Evolutionary conservation across 2,888 invertebrate genomes (phyloP).

Genomic region (Eupithecia subumbrata): DNA sequence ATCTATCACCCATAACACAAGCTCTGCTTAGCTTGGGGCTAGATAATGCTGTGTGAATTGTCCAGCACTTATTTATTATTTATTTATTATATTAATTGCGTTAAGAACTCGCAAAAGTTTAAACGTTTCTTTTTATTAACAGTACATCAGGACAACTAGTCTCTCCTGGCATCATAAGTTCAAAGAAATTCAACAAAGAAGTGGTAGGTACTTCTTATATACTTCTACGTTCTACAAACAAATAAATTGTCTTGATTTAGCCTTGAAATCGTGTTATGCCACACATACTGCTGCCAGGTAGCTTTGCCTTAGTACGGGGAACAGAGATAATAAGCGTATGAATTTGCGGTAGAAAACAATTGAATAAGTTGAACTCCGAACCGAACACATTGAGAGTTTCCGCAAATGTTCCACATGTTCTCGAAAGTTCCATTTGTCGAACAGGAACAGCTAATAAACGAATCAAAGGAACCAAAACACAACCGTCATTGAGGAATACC

Average conservation of each 20-base stretch:
- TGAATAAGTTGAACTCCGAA: not conserved
- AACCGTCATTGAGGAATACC: slow-evolving; percentile 66
- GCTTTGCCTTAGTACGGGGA: not conserved
- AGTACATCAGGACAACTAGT: no score
- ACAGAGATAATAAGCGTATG: not conserved
- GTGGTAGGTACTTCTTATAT: no score
- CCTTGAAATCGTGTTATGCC: not conserved
- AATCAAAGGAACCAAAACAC: slow-evolving; percentile 29
- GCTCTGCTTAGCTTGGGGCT: no score
- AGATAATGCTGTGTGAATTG: no score
- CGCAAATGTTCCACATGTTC: slow-evolving; percentile 1
- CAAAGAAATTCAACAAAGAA: not conserved
- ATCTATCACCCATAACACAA: no score
- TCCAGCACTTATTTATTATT: no score
- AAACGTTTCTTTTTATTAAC: no score
- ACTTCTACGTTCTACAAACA: no score
- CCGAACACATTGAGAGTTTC: slow-evolving; percentile 10
- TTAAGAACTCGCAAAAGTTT: no score
- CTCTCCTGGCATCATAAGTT: no score
- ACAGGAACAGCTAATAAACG: slow-evolving; percentile 21
- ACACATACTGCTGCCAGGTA: not conserved
- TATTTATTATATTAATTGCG: no score
- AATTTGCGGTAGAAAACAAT: not conserved
- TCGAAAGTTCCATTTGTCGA: slow-evolving; percentile 5
- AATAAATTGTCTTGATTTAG: no score